Evolutionary conservation across 2,113 vertebrate genomes (phyloP), one percentile per base, ranked within the genome.

Genomic region (Orientallactaga bullata): DNA sequence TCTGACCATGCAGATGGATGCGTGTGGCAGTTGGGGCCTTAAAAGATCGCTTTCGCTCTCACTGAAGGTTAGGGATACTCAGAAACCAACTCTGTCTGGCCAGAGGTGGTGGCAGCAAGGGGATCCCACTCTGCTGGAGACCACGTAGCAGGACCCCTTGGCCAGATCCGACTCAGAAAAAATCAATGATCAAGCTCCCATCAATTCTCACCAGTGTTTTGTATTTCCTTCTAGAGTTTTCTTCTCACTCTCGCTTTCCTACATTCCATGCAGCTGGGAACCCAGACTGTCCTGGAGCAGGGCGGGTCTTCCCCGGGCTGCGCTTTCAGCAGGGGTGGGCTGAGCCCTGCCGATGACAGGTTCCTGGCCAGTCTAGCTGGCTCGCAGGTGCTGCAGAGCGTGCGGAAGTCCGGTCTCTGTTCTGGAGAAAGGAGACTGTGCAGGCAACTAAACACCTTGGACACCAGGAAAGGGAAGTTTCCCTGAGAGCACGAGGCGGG

Each of bases 61-160:
- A 42, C 3, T 71, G 60, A 51, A 23, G 10, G 6, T 39, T 71
- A 65, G 47, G 23, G 42, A 42, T 7, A 55, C 42, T 55, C 58
- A 6, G 71, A 66, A 71, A 35, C 24, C 47, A 83, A 47, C 8
- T 66, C 55, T 35, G 51, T 65, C 26, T 26, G 55, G 51, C 18
- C 3, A 12, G 3, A 21, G 65, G 12, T 6, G 17, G 7, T 9
- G 9, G 32, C 68, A 3, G 2, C 42, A 15, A 17, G 37, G 28
- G 26, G 23, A 15, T 2, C 30, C n/a, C 0, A 6, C 47, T 51
- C 6, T 7, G 28, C 9, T 2, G 24, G 9, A 47, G 35, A 37
- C 2, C 0, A 9, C 0, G 0, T 7, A 12, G 20, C 9, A 37
- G 4, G 35, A n/a, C 0, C 0, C 9, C 18, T n/a, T 13, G 6